Evolutionary conservation across 2,888 invertebrate genomes (phyloP), one percentile per base, ranked within the genome.

Genomic region (Nipponacmea schrenckii): DNA sequence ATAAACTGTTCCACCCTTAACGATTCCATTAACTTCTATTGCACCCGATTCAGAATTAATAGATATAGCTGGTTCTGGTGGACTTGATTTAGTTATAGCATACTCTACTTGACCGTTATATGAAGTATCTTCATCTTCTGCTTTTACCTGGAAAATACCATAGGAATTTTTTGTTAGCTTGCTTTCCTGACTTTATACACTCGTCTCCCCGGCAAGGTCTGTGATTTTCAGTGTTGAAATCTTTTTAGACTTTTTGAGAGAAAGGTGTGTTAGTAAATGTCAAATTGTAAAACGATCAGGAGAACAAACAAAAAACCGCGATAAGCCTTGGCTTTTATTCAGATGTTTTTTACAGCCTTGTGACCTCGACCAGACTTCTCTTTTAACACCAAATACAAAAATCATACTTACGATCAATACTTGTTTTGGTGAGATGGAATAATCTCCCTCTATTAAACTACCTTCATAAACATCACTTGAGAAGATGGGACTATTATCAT

Each of bases 401-500:
- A 39, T 39, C 39, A 1, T 39, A 39, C 39, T 39, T 39, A 39
- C 39, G 8, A 39, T 39, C 39, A 56, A 20, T 56, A 56, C 56
- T 56, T 24, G 20, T 56, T 56, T 56, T 10, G 56, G 56, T 56
- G 56, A 20, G 10, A 20, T 24, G 24, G 74, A 68, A 67, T 79
- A 79, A 50, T 80, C 74, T 12, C 77, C 79, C 27, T 77, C 78
- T 8, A 64, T 69, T 44, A 82, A 69, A 24, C 66, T 68, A 8
- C 73, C 75, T 1, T 27, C 17, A 64, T 83, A 81, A 15, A 73
- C 74, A 3, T 64, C 44, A 3, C 77, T 70, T 3, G 74, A 72
- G 69, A 86, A 86, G 4, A 64, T 65, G 4, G 86, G 85, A 15
- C 69, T 48, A 69, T 85, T 83, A 77, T 86, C 85, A 74, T 86